These are phyloP conservation scores for Amblyopsis rosae DNA, from an alignment of 2,113 vertebrate species.

Conservation along the genomic window DNA sequence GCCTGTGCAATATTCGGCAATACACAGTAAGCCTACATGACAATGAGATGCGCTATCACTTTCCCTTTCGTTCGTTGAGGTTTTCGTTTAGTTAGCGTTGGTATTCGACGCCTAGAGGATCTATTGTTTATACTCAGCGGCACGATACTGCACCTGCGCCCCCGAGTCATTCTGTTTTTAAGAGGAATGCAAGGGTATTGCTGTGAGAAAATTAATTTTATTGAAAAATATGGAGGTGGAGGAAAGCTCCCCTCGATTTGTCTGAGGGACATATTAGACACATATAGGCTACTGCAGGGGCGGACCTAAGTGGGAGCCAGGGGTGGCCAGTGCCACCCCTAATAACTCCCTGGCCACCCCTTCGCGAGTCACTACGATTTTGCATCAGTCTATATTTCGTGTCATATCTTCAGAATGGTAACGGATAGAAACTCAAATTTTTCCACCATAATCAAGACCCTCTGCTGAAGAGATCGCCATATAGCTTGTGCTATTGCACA, in stretches of 20 bases:
- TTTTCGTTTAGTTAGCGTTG: constrained; percentile 19
- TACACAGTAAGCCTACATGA: no score
- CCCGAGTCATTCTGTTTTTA: constrained; percentile 41
- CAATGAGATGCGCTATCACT: constrained; percentile 38
- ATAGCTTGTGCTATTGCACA: no score
- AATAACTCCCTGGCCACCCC: no score
- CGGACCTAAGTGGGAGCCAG: no score
- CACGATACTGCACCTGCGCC: constrained; percentile 43
- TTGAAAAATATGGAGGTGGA: background rate
- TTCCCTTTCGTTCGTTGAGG: constrained; percentile 35
- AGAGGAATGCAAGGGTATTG: background rate
- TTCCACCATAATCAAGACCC: no score
- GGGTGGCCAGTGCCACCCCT: no score
- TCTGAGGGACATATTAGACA: background rate
- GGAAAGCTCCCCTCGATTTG: constrained; percentile 1
- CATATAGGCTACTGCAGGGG: background rate
- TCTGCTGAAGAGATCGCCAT: no score
- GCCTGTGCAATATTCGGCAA: background rate
- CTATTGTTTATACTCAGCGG: constrained; percentile 31
- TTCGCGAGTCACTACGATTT: no score
- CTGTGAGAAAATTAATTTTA: constrained; percentile 9
- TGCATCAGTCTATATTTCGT: no score
- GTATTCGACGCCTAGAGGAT: constrained; percentile 29
- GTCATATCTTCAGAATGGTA: no score
- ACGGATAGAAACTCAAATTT: no score